A percentile compares a stretch with the other conserved stretches of the same genome.
phyloP scores from a whole-genome alignment of 1,140 invertebrate species.

The Monomorium pharaonis region DNA sequence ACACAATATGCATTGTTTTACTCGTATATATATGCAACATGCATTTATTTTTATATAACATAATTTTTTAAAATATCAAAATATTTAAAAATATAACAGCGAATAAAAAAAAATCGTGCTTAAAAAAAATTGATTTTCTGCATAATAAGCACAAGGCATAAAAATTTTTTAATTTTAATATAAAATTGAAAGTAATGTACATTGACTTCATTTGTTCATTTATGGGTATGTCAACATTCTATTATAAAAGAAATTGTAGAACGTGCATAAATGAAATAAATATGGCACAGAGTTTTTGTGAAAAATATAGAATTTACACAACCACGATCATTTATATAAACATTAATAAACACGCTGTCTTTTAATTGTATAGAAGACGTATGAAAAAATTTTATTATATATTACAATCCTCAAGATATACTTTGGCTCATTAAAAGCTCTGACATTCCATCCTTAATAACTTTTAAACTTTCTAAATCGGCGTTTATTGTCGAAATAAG shows the following conservation, averaged over 20 bases:
- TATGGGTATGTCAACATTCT: not conserved
- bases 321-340: slow-evolving; percentile 3
- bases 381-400: slow-evolving; percentile 54
- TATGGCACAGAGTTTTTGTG: slow-evolving; percentile 36
- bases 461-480: slow-evolving; percentile 91
- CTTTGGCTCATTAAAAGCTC: slow-evolving; percentile 78
- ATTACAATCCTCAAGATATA: slow-evolving; percentile 70
- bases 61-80: slow-evolving; percentile 3
- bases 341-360: not conserved
- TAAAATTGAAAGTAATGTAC: not conserved
- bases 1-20: slow-evolving; percentile 27
- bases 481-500: slow-evolving; percentile 92
- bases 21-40: not conserved
- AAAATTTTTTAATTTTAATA: slow-evolving; percentile 5
- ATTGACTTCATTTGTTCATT: not conserved
- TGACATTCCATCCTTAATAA: slow-evolving; percentile 92
- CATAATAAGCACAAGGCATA: not conserved
- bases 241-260: slow-evolving; percentile 21
- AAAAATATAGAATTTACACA: not conserved
- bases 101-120: not conserved
- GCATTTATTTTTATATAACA: not conserved
- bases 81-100: not conserved
- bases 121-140: not conserved
- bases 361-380: slow-evolving; percentile 5
- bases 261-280: slow-evolving; percentile 47